Percentiles rank a stretch among this genome's conserved stretches.
Conservation (phyloP, 92 coral and sea anemone genomes). For the Parazoanthus swiftii region DNA sequence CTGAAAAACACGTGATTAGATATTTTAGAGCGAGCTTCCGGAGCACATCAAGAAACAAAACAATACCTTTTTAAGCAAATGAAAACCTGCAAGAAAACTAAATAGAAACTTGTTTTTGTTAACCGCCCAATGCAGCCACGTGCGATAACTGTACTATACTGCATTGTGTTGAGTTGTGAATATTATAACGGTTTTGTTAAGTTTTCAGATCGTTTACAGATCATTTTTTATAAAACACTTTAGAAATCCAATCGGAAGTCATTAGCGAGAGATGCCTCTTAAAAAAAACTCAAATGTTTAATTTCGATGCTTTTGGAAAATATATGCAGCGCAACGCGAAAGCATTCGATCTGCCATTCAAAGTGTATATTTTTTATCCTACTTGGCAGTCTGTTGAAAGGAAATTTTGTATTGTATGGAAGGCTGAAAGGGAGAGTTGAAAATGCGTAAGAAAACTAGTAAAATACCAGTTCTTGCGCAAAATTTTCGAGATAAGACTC, state of each 20-base stretch:
- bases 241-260: constrained; percentile 22
- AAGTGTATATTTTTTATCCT: too few species aligned
- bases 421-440: too few species aligned
- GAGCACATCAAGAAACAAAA: neutral
- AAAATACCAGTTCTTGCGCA: neutral
- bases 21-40: neutral
- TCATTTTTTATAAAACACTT: neutral
- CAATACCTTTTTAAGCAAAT: too few species aligned
- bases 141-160: neutral
- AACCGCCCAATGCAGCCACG: neutral
- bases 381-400: neutral
- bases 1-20: neutral
- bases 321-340: neutral
- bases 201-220: neutral
- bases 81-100: too few species aligned
- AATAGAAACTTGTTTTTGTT: too few species aligned
- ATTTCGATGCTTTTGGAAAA: neutral
- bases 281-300: neutral
- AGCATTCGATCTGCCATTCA: neutral
- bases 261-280: neutral
- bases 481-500: neutral
- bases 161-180: neutral
- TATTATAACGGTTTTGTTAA: neutral
- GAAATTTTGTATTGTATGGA: neutral
- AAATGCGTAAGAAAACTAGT: neutral